Evolutionary conservation across 53 echinoderm and acorn worm genomes (phyloP), one percentile per base, ranked within the genome.

Genomic region (Pentamera pediparva): DNA sequence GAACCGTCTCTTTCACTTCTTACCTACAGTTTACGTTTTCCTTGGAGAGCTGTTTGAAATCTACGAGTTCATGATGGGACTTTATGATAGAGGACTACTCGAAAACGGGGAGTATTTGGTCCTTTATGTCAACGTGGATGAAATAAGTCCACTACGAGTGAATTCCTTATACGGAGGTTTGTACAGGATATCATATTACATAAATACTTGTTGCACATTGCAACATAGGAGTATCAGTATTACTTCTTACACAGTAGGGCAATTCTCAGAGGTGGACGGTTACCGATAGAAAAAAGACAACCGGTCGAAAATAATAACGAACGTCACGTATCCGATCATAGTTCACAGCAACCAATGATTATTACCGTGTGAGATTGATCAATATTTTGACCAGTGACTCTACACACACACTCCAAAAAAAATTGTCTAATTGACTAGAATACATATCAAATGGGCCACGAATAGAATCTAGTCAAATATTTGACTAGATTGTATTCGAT

Each of bases 61-160:
- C 5, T 89, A 57, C 51, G 86, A 83, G 26, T 86, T 98, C 15
- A 69, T 86, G 50, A 26, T 69, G 47, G 89, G 62, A n/a, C 39
- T 92, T 70, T 79, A 62, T 20, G 17, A 13, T 1, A 65, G 39
- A 12, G 86, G 92, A 18, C 81, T 98, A 20, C 54, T 92, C 17
- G 85, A 83, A 12, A 98, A 98, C 49, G 98, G 98, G 8, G 98
- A 98, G 62, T 98, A 98, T 40, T 56, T 88, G 22, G 76, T 98
- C 8, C 50, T 98, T 3, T 70, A 52, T 29, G 73, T 89, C 26
- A 85, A 79, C 55, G 53, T 65, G n/a, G 54, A 76, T 33, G 79
- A 79, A 59, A 82, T 65, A 10, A 82, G 47, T 9, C 35, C 61
- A 5, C 41, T 75, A 2, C 69, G 69, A 55, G 28, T 76, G 1